A percentile compares a stretch with the other conserved stretches of the same genome.
Evolutionary conservation across 2,888 invertebrate species (phyloP).

Genomic region (Drosophila kanekoi): DNA sequence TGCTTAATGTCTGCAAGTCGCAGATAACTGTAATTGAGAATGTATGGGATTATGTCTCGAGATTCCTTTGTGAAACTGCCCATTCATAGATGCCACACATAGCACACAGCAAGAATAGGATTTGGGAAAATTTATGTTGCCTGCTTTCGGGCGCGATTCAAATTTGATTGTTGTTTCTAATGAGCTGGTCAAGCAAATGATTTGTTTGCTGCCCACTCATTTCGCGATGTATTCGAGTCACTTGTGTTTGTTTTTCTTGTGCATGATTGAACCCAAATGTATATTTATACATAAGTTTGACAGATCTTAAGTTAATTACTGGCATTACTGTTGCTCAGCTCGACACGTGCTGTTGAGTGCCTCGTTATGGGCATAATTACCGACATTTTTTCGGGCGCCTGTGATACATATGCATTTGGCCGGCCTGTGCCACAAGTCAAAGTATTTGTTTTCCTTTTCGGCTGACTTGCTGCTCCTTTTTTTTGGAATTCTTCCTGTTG

Average conservation of each 20-base stretch:
- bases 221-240: constrained; percentile 18
- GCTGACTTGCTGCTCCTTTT: constrained; percentile 4
- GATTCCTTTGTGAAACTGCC: neutral
- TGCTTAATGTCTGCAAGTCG: too few relatives aligned
- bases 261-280: constrained; percentile 39
- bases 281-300: constrained; percentile 48
- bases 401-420: constrained; percentile 13
- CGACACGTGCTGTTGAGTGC: constrained; percentile 62
- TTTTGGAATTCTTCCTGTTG: constrained; percentile 3
- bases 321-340: constrained; percentile 52
- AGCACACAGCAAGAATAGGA: neutral
- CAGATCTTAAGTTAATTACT: constrained; percentile 75
- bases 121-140: neutral
- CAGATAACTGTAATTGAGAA: neutral
- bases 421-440: constrained; percentile 47
- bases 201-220: constrained; percentile 2
- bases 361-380: constrained; percentile 65
- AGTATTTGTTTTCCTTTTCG: constrained; percentile 24
- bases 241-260: constrained; percentile 28
- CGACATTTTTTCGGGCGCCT: constrained; percentile 29
- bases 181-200: constrained; percentile 30
- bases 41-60: neutral
- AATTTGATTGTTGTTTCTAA: constrained; percentile 9
- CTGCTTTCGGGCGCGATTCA: constrained; percentile 4
- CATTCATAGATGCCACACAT: neutral